Evolutionary conservation across 2,113 vertebrate species (phyloP).

Genomic region (Chloroceryle aenea): DNA sequence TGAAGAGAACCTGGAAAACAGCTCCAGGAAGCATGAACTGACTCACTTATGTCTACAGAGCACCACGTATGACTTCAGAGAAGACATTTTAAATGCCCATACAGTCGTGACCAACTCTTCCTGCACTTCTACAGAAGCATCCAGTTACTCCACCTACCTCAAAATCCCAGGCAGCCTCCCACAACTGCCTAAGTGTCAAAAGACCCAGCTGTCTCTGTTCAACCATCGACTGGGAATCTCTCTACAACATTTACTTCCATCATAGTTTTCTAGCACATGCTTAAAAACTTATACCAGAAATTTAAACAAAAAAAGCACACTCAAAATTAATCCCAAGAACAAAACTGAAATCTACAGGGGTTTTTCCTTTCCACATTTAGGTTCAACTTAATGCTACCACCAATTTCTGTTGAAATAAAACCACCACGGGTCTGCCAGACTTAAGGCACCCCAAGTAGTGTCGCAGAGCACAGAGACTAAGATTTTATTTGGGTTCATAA

Average conservation of each 20-base stretch:
- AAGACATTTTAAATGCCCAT: conserved; percentile 36
- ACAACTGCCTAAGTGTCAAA: conserved; percentile 52
- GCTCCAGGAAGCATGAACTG: background rate
- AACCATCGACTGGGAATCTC: background rate
- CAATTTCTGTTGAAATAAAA: background rate
- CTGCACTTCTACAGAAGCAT: conserved; percentile 27
- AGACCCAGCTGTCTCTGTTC: conserved; percentile 58
- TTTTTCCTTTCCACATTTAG: background rate
- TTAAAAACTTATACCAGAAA: background rate
- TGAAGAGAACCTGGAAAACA: background rate
- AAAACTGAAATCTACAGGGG: background rate
- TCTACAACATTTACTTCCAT: background rate
- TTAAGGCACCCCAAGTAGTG: background rate
- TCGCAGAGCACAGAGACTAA: background rate
- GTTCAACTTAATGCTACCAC: background rate
- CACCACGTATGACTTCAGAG: background rate
- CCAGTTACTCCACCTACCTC: conserved; percentile 41
- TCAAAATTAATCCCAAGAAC: background rate
- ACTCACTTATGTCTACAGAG: background rate
- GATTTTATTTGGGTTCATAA: background rate
- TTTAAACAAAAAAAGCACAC: background rate
- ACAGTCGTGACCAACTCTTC: conserved; percentile 51
- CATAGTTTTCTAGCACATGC: background rate
- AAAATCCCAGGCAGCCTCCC: conserved; percentile 49
- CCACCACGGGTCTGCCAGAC: background rate